A percentile compares a stretch with the other conserved stretches of the same genome.
Evolutionary conservation across 2,888 invertebrate species (phyloP).

Genomic region (Campopleginae sp.): DNA sequence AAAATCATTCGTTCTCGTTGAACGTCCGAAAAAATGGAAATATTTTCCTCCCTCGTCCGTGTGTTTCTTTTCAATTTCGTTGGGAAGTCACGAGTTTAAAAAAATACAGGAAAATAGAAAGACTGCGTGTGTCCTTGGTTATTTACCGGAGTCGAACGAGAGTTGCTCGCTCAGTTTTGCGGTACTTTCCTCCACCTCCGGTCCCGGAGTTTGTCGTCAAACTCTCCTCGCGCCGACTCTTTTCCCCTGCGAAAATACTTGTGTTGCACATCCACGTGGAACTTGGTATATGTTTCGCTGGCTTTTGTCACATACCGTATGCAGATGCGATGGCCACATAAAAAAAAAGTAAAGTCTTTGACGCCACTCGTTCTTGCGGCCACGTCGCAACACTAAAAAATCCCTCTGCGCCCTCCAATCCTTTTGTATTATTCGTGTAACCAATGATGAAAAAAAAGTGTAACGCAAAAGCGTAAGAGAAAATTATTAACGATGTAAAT

Average conservation of each 20-base stretch:
- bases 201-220: constrained; percentile 54
- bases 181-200: constrained; percentile 56
- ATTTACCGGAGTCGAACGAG: constrained; percentile 40
- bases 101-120: constrained; percentile 18
- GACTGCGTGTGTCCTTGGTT: constrained; percentile 27
- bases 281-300: constrained; percentile 38
- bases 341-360: constrained; percentile 38
- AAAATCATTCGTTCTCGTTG: neutral
- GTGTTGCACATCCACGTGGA: constrained; percentile 37
- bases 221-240: neutral
- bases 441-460: constrained; percentile 9
- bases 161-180: constrained; percentile 61
- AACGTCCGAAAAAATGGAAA: neutral
- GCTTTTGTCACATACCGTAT: constrained; percentile 48
- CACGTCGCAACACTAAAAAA: constrained; percentile 38
- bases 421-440: constrained; percentile 4
- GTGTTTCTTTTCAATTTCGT: neutral
- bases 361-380: constrained; percentile 5
- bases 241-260: constrained; percentile 38
- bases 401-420: constrained; percentile 14
- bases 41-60: neutral
- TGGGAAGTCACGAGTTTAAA: neutral
- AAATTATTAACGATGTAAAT: neutral
- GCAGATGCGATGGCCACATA: constrained; percentile 48
- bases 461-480: neutral